phyloP scores from a whole-genome alignment of 2,113 vertebrate species.

The Triplophysa tibetana region DNA sequence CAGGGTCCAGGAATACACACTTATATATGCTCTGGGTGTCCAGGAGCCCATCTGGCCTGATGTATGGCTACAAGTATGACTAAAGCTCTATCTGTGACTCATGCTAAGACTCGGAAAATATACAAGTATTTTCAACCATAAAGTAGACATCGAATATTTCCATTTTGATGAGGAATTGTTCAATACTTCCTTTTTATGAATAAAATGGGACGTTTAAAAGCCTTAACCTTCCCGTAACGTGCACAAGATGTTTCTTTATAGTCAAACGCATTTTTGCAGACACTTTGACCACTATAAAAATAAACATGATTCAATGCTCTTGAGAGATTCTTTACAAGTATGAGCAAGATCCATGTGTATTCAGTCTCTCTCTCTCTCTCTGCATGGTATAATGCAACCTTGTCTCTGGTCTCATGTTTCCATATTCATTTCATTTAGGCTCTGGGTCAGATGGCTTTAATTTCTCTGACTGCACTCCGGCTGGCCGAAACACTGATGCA shows the following conservation, averaged over 20 bases:
- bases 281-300: conserved; percentile 42
- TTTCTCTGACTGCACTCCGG: conserved; percentile 39
- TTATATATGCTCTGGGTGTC: conserved; percentile 25
- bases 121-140: conserved; percentile 24
- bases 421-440: conserved; percentile 39
- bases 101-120: conserved; percentile 9
- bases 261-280: conserved; percentile 12
- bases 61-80: conserved; percentile 26
- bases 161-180: conserved; percentile 23
- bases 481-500: conserved; percentile 49
- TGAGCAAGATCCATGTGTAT: conserved; percentile 4
- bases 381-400: background rate
- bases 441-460: conserved; percentile 47
- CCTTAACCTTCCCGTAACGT: background rate
- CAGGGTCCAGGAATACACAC: conserved; percentile 3
- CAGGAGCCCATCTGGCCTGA: conserved; percentile 26
- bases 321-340: conserved; percentile 13
- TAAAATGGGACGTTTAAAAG: background rate
- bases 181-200: background rate
- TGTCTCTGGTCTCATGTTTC: conserved; percentile 2
- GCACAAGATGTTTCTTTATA: conserved; percentile 11
- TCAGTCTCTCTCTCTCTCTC: no score
- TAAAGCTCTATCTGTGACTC: conserved; percentile 4
- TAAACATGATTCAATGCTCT: conserved; percentile 36
- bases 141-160: conserved; percentile 8